Base-by-base conservation (phyloP, 2,797 vertebrate genomes). In the Scolopax bukidnonensis region DNA sequence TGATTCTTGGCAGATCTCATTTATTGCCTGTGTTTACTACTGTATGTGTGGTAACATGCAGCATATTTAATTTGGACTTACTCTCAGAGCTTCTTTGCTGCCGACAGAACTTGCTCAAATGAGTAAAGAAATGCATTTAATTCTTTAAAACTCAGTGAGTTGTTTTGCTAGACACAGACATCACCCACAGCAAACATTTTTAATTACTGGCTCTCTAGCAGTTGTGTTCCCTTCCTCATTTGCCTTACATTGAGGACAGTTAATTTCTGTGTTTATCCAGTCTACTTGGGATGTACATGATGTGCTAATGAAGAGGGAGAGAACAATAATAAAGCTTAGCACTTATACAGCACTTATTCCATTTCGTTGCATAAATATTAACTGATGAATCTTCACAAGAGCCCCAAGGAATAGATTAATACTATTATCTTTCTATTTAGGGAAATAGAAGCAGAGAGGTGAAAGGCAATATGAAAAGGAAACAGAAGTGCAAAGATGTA, bases 241-340 rank as follows among this genome's bases (percentile, higher is more conserved):
- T 93, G 54, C 28, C 30, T 92, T 79, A 28, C 27, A 54, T 21
- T 50, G 59, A 94, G 73, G 36, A 83, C 81, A 86, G 70, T 75
- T 95, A 75, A 92, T 94, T 90, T 83, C 61, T 89, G 60, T 93
- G 87, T 92, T 96, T 95, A 60, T 94, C 86, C 93, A 71, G 51
- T 77, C 71, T 54, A 10, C n/a, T 65, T 61, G 54, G 41, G 68
- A 84, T 75, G 90, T 83, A 85, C 86, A 43, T 27, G 38, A 67
- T 82, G 73, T 87, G 87, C 88, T 93, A 90, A 95, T 71, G 82
- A 93, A 95, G 65, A 91, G 40, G 40, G 45, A 81, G 73, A 91
- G 87, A 87, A 84, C 74, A 91, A 28, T 90, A 90, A 96, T 91
- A 77, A 59, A 77, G 74, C 45, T 94, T 67, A 88, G 36, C 82